Evolutionary conservation across 2,113 vertebrate genomes (phyloP).

Genomic region (Rhadina sibilatrix): DNA sequence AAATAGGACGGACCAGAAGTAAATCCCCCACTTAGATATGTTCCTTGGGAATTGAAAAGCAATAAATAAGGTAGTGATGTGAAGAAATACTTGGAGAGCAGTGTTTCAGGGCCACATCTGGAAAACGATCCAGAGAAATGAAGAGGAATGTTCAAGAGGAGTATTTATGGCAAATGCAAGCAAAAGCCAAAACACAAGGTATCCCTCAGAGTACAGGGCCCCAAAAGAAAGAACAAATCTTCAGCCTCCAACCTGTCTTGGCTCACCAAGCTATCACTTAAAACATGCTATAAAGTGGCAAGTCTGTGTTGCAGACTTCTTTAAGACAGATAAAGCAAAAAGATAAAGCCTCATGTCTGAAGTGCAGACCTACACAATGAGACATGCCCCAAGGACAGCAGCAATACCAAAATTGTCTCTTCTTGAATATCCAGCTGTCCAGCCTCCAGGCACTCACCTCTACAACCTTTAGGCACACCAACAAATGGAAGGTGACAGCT

Average conservation of each 20-base stretch:
- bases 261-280: not conserved
- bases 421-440: slow-evolving; percentile 17
- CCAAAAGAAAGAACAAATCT: not conserved
- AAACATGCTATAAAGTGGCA: not conserved
- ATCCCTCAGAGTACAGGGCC: not conserved
- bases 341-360: not conserved
- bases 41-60: not conserved
- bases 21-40: not conserved
- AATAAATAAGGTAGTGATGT: not conserved
- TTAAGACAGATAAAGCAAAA: not conserved
- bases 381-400: not conserved
- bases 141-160: not conserved
- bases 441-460: slow-evolving; percentile 15
- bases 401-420: not conserved
- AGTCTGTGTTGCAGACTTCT: not conserved
- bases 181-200: not conserved
- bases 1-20: not conserved
- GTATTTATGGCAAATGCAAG: not conserved
- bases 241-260: not conserved
- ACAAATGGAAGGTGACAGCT: slow-evolving; percentile 20
- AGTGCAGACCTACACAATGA: not conserved
- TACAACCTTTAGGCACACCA: not conserved
- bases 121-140: fast-evolving
- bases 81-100: not conserved
- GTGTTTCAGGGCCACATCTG: not conserved